A percentile compares a stretch with the other conserved stretches of the same genome.
These are phyloP conservation scores for Cochlearius cochlearius DNA, from an alignment of 2,113 vertebrate species.

Conservation along the genomic window DNA sequence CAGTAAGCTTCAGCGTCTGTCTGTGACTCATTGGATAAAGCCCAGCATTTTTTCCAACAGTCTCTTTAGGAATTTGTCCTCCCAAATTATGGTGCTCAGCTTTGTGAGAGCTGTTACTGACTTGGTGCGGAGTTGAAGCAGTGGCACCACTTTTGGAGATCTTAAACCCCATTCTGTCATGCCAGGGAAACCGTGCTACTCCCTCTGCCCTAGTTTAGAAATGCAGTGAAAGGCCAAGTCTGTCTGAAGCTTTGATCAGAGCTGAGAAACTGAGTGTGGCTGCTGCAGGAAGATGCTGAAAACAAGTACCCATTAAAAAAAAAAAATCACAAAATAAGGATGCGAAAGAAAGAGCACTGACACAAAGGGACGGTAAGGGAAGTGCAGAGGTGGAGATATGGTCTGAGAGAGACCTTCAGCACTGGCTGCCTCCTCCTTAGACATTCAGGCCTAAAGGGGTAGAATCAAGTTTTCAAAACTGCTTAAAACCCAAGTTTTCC, in stretches of 20 bases:
- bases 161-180: not conserved
- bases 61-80: not conserved
- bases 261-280: not conserved
- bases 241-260: conserved; percentile 8
- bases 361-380: not conserved
- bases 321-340: not conserved
- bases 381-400: not conserved
- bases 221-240: not conserved
- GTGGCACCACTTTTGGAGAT: not conserved
- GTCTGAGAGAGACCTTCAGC: not conserved
- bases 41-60: not conserved
- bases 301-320: not conserved
- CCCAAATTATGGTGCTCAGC: not conserved
- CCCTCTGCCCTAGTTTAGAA: not conserved
- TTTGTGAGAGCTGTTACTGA: not conserved
- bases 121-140: not conserved
- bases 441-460: not conserved
- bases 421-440: not conserved
- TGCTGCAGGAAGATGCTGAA: not conserved
- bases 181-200: not conserved
- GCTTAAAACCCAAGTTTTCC: not conserved
- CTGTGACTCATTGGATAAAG: not conserved
- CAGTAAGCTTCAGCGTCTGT: not conserved
- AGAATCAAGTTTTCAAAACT: not conserved
- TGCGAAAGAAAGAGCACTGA: not conserved